Base-by-base conservation (phyloP, 2,113 vertebrate species). In the Panthera tigris region DNA sequence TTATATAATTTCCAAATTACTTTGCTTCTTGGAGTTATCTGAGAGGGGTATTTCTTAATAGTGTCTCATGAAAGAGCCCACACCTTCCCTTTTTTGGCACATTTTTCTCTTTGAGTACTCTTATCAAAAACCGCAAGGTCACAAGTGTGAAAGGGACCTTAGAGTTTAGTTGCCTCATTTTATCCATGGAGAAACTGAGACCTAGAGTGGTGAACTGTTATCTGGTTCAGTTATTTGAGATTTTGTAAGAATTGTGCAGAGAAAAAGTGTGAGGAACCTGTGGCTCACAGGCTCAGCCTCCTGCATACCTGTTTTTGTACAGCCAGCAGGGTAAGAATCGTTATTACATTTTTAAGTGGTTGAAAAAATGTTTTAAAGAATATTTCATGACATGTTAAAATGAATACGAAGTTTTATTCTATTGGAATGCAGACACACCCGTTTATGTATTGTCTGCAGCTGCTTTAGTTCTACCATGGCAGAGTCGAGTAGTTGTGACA, bases 41-140 rank as follows among this genome's bases (percentile, higher is more conserved):
- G 10, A 69, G 29, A 74, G 19, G 92, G 7, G 4, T 85, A 74
- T 91, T 80, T 92, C 69, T 45, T 55, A 74, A 87, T 31, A 81
- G 23, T 63, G 39, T 89, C 25, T 19, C 15, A 13, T 36, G 65
- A 63, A 83, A 65, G 27, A 87, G 10, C 15, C 19, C 33, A 69
- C 4, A 68, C 36, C 66, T 87, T 82, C 21, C 31, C 68, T 92
- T 92, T 92, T 19, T 88, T 5, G 89, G 11, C 48, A 23, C 5
- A 11, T 55, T 76, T 91, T 52, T 80, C 52, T 89, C 36, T 69
- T 90, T 89, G 18, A 57, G 36, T 90, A 68, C 36, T 50, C 27
- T 90, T 95, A 65, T n/a, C 25, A 80, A 78, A 97, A 82, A 45
- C 19, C 39, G 88, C 76, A 84, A 95, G 27, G 16, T 82, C 68